Evolutionary conservation across 2,113 vertebrate species (phyloP).

Genomic region (Chloropsis cyanopogon): DNA sequence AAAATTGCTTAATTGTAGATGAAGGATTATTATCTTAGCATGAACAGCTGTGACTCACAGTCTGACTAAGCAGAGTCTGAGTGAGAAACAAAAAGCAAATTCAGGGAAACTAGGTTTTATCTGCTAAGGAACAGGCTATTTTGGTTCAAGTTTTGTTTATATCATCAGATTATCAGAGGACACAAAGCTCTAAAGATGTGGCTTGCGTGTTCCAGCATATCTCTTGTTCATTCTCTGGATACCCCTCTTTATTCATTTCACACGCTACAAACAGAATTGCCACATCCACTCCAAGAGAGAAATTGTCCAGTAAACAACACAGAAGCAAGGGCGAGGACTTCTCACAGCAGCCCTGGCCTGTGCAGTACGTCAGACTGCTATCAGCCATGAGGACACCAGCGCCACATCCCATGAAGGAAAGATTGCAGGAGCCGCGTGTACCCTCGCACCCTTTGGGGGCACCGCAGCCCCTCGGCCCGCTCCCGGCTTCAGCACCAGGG

Average conservation of each 20-base stretch:
- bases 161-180: not conserved
- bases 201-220: not conserved
- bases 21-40: not conserved
- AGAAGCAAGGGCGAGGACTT: not conserved
- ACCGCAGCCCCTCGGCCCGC: fast-evolving
- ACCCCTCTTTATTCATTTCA: not conserved
- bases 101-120: not conserved
- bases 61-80: not conserved
- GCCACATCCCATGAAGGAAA: fast-evolving
- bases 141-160: not conserved
- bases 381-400: too few species aligned
- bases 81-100: not conserved
- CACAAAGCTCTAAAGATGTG: not conserved
- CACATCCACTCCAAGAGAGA: not conserved
- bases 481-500: not conserved
- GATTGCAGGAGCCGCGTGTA: fast-evolving
- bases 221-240: not conserved
- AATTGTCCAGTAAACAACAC: not conserved
- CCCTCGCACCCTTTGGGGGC: fast-evolving
- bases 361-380: fast-evolving
- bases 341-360: fast-evolving
- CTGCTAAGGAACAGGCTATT: not conserved
- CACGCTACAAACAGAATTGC: not conserved
- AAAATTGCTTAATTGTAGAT: not conserved
- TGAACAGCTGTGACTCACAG: not conserved